Conservation (phyloP, 2,797 vertebrate genomes). For the Coluber constrictor region DNA sequence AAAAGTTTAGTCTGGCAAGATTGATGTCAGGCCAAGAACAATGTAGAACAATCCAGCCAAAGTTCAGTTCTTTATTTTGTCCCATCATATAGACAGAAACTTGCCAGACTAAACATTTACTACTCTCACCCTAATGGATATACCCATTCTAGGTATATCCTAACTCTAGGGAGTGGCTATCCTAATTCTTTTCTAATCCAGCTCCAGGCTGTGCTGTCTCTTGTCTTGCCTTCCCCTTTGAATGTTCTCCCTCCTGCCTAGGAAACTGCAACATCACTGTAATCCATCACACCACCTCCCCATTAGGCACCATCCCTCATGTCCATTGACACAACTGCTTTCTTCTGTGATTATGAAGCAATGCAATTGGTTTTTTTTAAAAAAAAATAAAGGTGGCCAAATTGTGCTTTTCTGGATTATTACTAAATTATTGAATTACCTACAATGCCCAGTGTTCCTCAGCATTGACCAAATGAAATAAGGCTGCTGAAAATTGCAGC, state of each 20-base stretch:
- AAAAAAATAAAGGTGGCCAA: background rate
- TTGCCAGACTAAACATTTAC: background rate
- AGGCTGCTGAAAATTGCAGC: background rate
- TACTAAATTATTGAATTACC: background rate
- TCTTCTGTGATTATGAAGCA: background rate
- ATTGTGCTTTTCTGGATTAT: background rate
- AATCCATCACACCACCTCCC: background rate
- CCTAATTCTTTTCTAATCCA: background rate
- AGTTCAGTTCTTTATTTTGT: background rate
- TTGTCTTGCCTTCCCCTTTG: background rate
- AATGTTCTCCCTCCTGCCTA: background rate
- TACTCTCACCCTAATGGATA: background rate
- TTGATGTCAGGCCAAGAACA: background rate
- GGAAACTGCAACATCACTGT: background rate
- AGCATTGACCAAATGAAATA: background rate
- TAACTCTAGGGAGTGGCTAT: background rate
- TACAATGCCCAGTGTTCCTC: background rate
- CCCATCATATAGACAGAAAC: background rate
- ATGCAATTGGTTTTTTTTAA: background rate
- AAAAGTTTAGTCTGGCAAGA: background rate
- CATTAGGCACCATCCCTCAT: background rate
- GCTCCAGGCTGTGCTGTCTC: background rate
- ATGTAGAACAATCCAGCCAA: background rate
- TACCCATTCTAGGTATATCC: background rate
- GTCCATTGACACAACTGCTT: background rate